These are phyloP conservation scores for Rutilus rutilus DNA, from an alignment of 2,113 vertebrate species.

Conservation along the genomic window DNA sequence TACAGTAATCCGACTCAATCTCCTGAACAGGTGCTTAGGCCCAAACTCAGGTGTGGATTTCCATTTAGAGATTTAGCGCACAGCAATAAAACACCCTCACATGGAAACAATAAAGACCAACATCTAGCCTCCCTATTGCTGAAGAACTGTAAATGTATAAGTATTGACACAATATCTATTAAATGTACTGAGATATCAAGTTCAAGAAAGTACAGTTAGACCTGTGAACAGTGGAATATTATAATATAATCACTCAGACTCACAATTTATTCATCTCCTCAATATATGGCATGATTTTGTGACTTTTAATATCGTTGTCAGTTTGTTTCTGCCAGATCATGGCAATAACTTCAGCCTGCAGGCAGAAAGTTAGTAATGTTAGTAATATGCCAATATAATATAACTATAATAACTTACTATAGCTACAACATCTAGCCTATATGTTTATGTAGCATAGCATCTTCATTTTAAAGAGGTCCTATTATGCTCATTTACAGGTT, in stretches of 20 bases:
- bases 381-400: not conserved
- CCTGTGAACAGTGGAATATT: not conserved
- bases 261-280: not conserved
- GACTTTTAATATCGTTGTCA: constrained; percentile 10
- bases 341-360: not conserved
- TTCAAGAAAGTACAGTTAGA: not conserved
- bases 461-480: too few species aligned
- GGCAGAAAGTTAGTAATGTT: not conserved
- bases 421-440: too few species aligned
- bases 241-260: not conserved
- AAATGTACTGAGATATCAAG: not conserved
- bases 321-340: not conserved
- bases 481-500: too few species aligned
- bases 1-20: constrained; percentile 55
- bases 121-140: not conserved
- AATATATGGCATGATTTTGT: not conserved
- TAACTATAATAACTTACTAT: not conserved
- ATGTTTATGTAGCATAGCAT: too few species aligned
- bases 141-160: not conserved
- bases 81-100: constrained; percentile 3
- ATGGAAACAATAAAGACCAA: constrained; percentile 19
- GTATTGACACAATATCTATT: not conserved
- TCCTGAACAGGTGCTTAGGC: constrained; percentile 46
- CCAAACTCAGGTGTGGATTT: constrained; percentile 36
- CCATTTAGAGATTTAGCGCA: constrained; percentile 24